These are phyloP conservation scores for Miichthys miiuy DNA, from an alignment of 2,797 vertebrate species.

Conservation along the genomic window DNA sequence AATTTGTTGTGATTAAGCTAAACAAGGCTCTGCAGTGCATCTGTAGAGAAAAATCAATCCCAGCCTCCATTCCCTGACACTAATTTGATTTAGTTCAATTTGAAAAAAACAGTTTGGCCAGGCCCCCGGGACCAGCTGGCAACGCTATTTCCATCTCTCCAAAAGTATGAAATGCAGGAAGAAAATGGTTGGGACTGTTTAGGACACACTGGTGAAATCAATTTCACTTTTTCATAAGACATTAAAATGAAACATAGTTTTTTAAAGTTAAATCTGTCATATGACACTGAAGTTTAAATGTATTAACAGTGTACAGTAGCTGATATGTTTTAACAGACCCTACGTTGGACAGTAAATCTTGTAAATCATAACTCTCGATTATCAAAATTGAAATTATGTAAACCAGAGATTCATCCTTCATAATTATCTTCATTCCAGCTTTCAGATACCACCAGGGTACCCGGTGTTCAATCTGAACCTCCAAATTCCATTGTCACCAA, in stretches of 20 bases:
- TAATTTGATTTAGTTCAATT: slow-evolving; percentile 84
- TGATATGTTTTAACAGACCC: no score
- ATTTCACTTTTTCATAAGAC: background rate
- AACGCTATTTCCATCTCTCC: slow-evolving; percentile 33
- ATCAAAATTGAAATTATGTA: no score
- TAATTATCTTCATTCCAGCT: no score
- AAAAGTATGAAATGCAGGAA: slow-evolving; percentile 18
- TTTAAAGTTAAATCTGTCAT: background rate
- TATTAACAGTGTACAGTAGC: background rate
- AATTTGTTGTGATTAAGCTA: slow-evolving; percentile 80
- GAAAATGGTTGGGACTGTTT: slow-evolving; percentile 9
- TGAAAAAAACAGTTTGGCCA: slow-evolving; percentile 70
- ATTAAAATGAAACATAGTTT: background rate
- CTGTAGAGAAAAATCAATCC: slow-evolving; percentile 80
- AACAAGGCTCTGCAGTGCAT: slow-evolving; percentile 71
- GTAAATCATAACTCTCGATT: no score
- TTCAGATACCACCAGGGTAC: no score
- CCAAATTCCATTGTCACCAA: no score
- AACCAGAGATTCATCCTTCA: no score
- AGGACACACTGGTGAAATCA: background rate
- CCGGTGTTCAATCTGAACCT: no score
- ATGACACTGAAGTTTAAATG: background rate
- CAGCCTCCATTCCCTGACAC: slow-evolving; percentile 72
- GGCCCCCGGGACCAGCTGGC: slow-evolving; percentile 66
- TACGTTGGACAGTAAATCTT: no score